Evolutionary conservation across 1,140 invertebrate species (phyloP), one percentile per base, ranked within the genome.

Genomic region (Augochlora pura): DNA sequence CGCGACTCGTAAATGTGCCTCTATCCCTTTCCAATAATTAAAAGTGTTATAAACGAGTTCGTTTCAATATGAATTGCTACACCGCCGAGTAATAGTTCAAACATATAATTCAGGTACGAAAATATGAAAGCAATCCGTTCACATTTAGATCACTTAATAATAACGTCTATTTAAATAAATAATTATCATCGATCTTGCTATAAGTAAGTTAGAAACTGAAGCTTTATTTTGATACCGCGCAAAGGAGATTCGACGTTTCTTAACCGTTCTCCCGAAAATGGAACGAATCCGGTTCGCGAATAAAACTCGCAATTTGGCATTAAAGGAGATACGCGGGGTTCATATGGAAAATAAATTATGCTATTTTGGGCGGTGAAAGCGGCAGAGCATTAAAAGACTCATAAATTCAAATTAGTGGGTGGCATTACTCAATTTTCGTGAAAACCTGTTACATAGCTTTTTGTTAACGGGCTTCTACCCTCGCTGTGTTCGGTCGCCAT

Each of bases 361-460:
- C 80, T 69, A 64, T 71, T 81, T 77, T 76, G 79, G 54, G 39
- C 23, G 63, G 54, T 52, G 78, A 80, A 85, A 72, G 73, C 70
- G 69, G 79, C 68, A 69, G 73, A 54, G 80, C 79, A 87, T 86
- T 87, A 85, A 87, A 86, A 83, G 82, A 67, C 72, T 83, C 86
- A 83, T 90, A 90, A 90, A 90, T 90, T 88, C 80, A 83, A 82
- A 87, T 90, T 89, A 90, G 78, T 81, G 80, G 70, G 78, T 79
- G 83, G 82, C 86, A 86, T 86, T 86, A 82, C 86, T 84, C 85
- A 84, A 88, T 89, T 89, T 88, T 85, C 84, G 62, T 68, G 82
- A 86, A 85, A 87, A 90, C 85, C 88, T 88, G 87, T 90, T 90
- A 89, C 88, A 90, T 90, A 88, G 88, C 83, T 90, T 90, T 88